Conservation (phyloP, 2,888 invertebrate genomes). For the Drosophila subquinaria region DNA sequence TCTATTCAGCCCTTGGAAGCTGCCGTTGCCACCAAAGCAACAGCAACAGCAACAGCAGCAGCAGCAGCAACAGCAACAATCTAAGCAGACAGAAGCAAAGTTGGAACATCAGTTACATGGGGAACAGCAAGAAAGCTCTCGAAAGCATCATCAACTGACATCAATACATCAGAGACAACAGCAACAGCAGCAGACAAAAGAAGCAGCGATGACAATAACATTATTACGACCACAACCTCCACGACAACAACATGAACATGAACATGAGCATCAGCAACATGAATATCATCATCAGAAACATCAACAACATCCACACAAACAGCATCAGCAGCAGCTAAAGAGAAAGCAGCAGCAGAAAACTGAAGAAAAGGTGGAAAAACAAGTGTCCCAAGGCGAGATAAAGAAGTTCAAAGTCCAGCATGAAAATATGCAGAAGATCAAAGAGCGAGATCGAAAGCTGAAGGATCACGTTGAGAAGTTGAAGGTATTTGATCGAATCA, state of each 20-base stretch:
- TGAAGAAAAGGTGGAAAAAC: background rate
- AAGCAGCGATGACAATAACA: background rate
- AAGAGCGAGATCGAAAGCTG: background rate
- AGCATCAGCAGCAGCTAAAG: background rate
- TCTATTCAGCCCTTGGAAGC: background rate
- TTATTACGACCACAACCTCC: background rate
- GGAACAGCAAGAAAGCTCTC: no score
- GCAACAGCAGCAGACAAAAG: background rate
- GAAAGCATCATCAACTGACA: background rate
- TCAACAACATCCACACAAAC: background rate
- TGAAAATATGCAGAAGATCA: constrained; percentile 4
- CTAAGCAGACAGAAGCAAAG: background rate
- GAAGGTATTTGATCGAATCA: constrained; percentile 2
- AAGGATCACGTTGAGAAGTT: background rate
- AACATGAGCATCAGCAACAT: background rate
- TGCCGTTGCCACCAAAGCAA: background rate
- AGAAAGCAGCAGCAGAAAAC: background rate
- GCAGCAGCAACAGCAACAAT: background rate
- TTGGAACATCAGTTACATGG: background rate
- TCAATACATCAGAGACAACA: background rate
- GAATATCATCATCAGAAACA: background rate
- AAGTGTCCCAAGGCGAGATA: background rate
- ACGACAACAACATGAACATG: background rate
- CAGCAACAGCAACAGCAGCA: background rate
- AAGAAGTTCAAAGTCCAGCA: background rate